Evolutionary conservation across 2,797 vertebrate genomes (phyloP), one percentile per base, ranked within the genome.

Genomic region (Coluber constrictor): DNA sequence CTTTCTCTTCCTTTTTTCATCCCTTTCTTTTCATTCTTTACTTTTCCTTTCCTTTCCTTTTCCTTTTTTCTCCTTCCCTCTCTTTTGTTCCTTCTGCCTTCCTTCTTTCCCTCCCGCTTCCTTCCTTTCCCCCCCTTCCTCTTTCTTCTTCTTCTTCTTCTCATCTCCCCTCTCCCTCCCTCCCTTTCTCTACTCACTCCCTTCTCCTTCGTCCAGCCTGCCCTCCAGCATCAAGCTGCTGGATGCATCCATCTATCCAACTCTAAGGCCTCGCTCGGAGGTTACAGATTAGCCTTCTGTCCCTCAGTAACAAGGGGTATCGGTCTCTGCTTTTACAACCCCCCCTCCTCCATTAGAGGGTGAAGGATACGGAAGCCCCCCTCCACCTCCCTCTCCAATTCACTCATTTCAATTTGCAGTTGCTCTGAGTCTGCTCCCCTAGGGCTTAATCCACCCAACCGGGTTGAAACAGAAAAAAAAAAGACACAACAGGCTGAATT

Each of bases 21-120:
- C 1, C 60, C 9, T 8, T 23, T 20, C 60, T 27, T 9, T 11
- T 61, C 59, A 16, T 60, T 61, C 23, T 12, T 66, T n/a, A 29
- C 25, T 3, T n/a, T 2, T n/a, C 29, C 4, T 13, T 15, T 47
- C 3, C 27, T 10, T n/a, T n/a, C n/a, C 13, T 57, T 18, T 10
- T 3, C 3, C n/a, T 3, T 5, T 15, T 27, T 5, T 4, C 1
- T 2, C 11, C 5, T 5, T 66, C 6, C 27, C 27, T 1, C n/a
- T n/a, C 18, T 6, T 27, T 5, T 20, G 0, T 8, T 23, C 60
- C 25, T 29, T 15, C 15, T 9, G 0, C 0, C 13, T 86, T 2
- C 2, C n/a, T n/a, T n/a, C n/a, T n/a, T n/a, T n/a, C n/a, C n/a
- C n/a, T n/a, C n/a, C n/a, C n/a, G n/a, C n/a, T n/a, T n/a, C n/a